Conservation (phyloP, 2,888 invertebrate species). For the Stenolophus ochropezus region DNA sequence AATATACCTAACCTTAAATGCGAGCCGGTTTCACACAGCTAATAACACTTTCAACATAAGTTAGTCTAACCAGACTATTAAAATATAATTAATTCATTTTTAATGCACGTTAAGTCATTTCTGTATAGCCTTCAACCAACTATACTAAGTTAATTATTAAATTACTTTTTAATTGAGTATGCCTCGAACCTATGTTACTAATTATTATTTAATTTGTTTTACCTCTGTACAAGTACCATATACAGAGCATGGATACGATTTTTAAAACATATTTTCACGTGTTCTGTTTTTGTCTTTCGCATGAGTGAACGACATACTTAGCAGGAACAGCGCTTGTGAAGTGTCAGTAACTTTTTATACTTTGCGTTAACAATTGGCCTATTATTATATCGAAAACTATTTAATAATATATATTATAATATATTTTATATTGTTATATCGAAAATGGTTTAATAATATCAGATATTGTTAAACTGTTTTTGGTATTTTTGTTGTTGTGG, state of each 20-base stretch:
- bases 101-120: conserved; percentile 32
- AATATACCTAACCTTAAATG: neutral
- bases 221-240: neutral
- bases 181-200: conserved; percentile 44
- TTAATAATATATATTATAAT: too few species aligned
- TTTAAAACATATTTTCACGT: neutral
- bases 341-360: too few species aligned
- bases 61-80: neutral
- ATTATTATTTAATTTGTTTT: conserved; percentile 56
- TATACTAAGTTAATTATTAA: conserved; percentile 51
- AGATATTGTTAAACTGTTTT: too few species aligned
- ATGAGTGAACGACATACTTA: too few species aligned
- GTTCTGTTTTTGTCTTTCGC: too few species aligned
- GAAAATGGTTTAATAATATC: too few species aligned
- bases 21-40: conserved; percentile 10
- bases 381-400: too few species aligned
- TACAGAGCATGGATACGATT: neutral
- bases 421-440: too few species aligned
- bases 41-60: conserved; percentile 9
- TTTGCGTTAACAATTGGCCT: too few species aligned
- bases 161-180: conserved; percentile 54
- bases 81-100: conserved; percentile 51
- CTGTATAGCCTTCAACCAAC: conserved; percentile 47
- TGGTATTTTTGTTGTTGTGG: too few species aligned
- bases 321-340: too few species aligned